phyloP scores from a whole-genome alignment of 2,888 invertebrate genomes.

The Eumerus sabulonum region DNA sequence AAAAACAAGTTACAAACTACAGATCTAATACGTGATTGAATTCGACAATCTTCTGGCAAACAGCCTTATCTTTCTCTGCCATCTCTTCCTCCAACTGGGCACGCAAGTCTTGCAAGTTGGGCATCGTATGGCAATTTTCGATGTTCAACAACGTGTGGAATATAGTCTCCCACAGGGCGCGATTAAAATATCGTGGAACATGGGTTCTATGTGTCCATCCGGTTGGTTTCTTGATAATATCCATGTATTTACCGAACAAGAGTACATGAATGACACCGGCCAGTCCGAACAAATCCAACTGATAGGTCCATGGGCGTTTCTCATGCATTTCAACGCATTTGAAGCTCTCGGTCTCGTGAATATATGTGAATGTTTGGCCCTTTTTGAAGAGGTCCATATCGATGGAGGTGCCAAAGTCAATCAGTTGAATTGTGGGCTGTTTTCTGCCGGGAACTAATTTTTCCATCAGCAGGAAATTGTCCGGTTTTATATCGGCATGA shows the following conservation, averaged over 20 bases:
- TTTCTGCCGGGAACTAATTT: conserved; percentile 80
- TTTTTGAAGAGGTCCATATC: conserved; percentile 92
- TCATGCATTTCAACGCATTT: conserved; percentile 95
- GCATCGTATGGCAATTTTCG: conserved; percentile 86
- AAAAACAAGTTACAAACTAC: conserved; percentile 4
- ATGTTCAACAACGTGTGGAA: conserved; percentile 91
- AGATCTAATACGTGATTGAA: conserved; percentile 74
- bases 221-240: conserved; percentile 81
- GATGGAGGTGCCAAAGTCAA: conserved; percentile 96
- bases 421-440: conserved; percentile 87
- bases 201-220: conserved; percentile 76
- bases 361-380: conserved; percentile 86
- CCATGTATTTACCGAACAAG: conserved; percentile 94
- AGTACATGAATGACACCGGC: conserved; percentile 93
- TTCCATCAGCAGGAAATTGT: conserved; percentile 91
- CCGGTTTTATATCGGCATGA: conserved; percentile 97
- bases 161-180: conserved; percentile 88
- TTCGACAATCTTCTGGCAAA: conserved; percentile 74
- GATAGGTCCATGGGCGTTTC: conserved; percentile 94
- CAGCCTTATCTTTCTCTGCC: conserved; percentile 74
- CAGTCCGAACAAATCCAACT: conserved; percentile 94
- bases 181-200: conserved; percentile 82
- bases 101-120: conserved; percentile 82
- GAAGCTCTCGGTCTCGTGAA: conserved; percentile 84
- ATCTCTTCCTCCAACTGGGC: conserved; percentile 75